A percentile compares a stretch with the other conserved stretches of the same genome.
phyloP scores from a whole-genome alignment of 2,888 invertebrate genomes.

The Drosophila acutilabella region DNA sequence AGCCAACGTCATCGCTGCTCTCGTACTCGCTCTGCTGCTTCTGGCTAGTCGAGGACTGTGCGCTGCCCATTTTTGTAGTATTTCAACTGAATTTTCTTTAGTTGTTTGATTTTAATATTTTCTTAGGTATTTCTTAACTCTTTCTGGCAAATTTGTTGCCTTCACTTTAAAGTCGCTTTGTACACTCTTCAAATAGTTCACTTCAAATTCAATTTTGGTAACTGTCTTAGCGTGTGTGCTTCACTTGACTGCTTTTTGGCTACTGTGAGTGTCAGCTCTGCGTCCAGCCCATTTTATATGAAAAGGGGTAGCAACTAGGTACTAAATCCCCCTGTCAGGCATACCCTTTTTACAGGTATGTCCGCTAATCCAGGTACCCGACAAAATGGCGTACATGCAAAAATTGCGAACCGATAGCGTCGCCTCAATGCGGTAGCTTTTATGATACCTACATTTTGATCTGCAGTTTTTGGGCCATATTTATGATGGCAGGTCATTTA shows the following conservation, averaged over 20 bases:
- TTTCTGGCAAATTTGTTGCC: too few relatives aligned
- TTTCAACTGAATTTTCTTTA: neutral
- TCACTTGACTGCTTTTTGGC: conserved; percentile 26
- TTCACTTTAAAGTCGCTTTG: too few relatives aligned
- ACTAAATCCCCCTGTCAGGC: neutral
- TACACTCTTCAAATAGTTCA: neutral
- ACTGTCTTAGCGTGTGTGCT: conserved; percentile 5
- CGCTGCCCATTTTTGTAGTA: conserved; percentile 40
- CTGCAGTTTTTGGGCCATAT: neutral
- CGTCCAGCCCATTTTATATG: conserved; percentile 20
- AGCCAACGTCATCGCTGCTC: conserved; percentile 23
- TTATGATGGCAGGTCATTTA: conserved; percentile 47
- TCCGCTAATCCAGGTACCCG: neutral
- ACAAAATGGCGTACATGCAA: too few relatives aligned
- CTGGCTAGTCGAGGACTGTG: conserved; percentile 28
- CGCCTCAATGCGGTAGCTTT: conserved; percentile 18
- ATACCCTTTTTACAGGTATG: neutral
- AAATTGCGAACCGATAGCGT: conserved; percentile 30
- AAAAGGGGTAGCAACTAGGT: neutral
- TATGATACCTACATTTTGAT: neutral
- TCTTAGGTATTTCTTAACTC: neutral
- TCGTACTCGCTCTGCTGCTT: neutral
- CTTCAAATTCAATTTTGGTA: neutral
- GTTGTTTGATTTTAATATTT: neutral
- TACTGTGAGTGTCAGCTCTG: conserved; percentile 20